A percentile compares a stretch with the other conserved stretches of the same genome.
phyloP scores from a whole-genome alignment of 2,113 vertebrate genomes.

The Merops nubicus region DNA sequence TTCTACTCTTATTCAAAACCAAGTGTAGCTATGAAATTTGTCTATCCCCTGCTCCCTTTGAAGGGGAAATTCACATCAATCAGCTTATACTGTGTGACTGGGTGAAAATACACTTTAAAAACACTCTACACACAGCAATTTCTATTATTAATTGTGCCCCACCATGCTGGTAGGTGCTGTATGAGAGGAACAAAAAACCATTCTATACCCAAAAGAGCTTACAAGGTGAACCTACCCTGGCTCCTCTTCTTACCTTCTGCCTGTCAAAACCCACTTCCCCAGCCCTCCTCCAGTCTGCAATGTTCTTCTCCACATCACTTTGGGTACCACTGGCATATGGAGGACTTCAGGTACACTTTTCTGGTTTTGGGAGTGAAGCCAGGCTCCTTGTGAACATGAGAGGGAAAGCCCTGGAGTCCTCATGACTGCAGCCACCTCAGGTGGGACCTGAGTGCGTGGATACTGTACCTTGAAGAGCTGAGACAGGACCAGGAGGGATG shows the following conservation, averaged over 20 bases:
- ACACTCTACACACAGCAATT: background rate
- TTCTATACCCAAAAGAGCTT: background rate
- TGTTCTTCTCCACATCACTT: background rate
- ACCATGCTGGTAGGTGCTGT: background rate
- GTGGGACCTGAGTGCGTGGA: accelerated
- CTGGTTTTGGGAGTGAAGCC: background rate
- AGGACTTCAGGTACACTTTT: background rate
- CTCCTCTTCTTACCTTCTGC: background rate
- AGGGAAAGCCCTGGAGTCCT: background rate
- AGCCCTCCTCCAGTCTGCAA: background rate
- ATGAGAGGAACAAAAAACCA: background rate
- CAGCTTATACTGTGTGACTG: background rate
- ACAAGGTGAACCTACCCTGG: background rate
- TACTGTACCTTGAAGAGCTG: background rate
- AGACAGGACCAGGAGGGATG: background rate
- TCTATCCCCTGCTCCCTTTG: background rate
- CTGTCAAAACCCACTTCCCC: background rate
- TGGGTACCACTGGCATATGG: background rate
- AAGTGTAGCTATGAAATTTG: background rate
- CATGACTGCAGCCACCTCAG: accelerated
- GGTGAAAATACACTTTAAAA: background rate
- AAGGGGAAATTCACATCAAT: background rate
- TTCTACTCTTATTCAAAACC: background rate
- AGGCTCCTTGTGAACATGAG: background rate
- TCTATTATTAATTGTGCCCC: background rate